Conservation (phyloP, 1,140 invertebrate genomes). For the Drosophila pseudoananassae region DNA sequence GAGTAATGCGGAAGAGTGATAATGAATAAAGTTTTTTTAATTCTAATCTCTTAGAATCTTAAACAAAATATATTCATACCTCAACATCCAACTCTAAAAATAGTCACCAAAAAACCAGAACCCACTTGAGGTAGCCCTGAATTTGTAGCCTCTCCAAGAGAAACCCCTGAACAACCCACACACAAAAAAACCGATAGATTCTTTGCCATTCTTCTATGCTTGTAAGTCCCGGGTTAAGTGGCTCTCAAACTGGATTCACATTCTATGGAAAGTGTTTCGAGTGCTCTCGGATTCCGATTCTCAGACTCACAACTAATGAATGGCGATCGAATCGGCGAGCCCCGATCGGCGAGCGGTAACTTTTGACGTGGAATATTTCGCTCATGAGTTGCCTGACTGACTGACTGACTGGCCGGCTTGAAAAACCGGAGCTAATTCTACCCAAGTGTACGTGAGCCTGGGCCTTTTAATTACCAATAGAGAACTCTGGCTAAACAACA, state of each 20-base stretch:
- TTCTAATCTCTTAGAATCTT: too few relatives aligned
- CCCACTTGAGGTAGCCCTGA: background rate
- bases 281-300: constrained; percentile 18
- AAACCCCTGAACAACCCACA: constrained; percentile 12
- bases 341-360: constrained; percentile 38
- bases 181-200: background rate
- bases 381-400: constrained; percentile 61
- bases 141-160: background rate
- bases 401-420: constrained; percentile 7
- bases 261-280: constrained; percentile 79
- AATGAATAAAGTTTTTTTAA: too few relatives aligned
- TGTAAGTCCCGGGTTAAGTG: constrained; percentile 28
- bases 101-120: background rate
- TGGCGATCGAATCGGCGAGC: constrained; percentile 44
- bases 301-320: constrained; percentile 57
- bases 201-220: background rate
- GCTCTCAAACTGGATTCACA: constrained; percentile 70
- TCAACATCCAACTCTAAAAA: background rate
- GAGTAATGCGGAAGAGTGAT: background rate
- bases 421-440: constrained; percentile 23
- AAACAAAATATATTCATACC: too few relatives aligned
- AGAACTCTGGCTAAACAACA: constrained; percentile 30
- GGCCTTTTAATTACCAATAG: constrained; percentile 76
- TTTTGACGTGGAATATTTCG: constrained; percentile 73
- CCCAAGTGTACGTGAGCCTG: constrained; percentile 41